Evolutionary conservation across 2,797 vertebrate genomes (phyloP), one percentile per base, ranked within the genome.

Genomic region (Spinus pinus): DNA sequence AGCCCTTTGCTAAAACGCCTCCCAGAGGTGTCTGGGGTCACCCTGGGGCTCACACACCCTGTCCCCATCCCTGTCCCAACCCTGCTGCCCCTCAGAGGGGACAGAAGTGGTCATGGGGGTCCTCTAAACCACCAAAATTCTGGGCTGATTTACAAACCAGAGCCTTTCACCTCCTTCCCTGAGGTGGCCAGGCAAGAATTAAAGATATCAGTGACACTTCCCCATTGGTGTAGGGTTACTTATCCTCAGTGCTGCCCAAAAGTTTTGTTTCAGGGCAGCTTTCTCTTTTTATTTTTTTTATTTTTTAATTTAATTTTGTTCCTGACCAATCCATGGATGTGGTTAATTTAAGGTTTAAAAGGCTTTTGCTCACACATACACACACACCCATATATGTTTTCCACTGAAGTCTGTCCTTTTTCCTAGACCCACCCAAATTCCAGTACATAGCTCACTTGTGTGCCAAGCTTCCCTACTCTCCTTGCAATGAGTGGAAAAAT

Each of bases 381-480:
- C 77, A 58, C 96, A 89, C 96, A 88, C 96, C 96, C 94, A 70
- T 96, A 92, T 94, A 93, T 91, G 95, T 97, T 98, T 98, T 98
- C 98, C 98, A 98, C 96, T 97, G 94, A 96, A 95, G 96, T 90
- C 97, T 95, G 95, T 96, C 92, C 95, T 98, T 98, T 98, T 98
- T 97, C 97, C 97, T 97, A 96, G 97, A 98, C 97, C 97, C 97
- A 96, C 98, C 97, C 97, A 50, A 81, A 98, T 98, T 98, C 98
- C 98, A 96, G 96, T 88, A 93, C 96, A 84, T 54, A 91, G 79
- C 82, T 97, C 74, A 23, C 51, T 91, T 24, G 8, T 39, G 20
- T 81, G 98, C 98, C 98, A 98, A 97, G 83, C 94, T 97, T 92
- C 95, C 92, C 91, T 95, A 15, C 39, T 94, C 91, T 95, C 81